Evolutionary conservation across 2,888 invertebrate species (phyloP), one percentile per base, ranked within the genome.

Genomic region (Neria commutata): DNA sequence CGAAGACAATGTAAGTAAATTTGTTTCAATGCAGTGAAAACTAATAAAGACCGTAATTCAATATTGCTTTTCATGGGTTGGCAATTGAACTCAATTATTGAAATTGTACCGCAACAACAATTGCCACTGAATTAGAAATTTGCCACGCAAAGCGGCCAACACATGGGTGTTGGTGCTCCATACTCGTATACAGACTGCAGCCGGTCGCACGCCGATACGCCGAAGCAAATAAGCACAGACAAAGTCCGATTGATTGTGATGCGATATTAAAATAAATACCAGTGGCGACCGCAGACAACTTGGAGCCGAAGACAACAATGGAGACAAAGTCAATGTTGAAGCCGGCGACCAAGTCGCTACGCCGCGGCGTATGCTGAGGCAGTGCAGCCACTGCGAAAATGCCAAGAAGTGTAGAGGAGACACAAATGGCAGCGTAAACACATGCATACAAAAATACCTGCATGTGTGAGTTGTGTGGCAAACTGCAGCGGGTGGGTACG

Each of bases 201-300:
- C 17, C 21, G 14, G 5, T 6, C 29, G 11, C 11, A 8, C 11
- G 11, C 29, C 11, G 6, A 5, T 42, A 17, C 17, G 42, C 21
- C 19, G 42, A 17, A 42, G 42, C 42, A 17, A 42, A n/a, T n/a
- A 37, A 37, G 37, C 37, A n/a, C 37, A n/a, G 37, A 8, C n/a
- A n/a, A 37, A 37, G 37, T n/a, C n/a, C 42, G 42, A 42, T 42
- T 42, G 42, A 42, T 42, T 42, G 42, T 19, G 42, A 42, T 42
- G 42, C 42, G 42, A 42, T 42, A 42, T 14, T 42, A 42, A 19
- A 4, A 37, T n/a, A 42, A 21, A 42, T 4, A 37, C 4, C n/a
- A 37, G 21, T 21, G 17, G 42, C 42, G 14, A 42, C 42, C 42
- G 19, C 42, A 42, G 42, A 42, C 42, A 42, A 42, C 42, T 42